Evolutionary conservation across 2,888 invertebrate genomes (phyloP).

Genomic region (Clostera curtula): DNA sequence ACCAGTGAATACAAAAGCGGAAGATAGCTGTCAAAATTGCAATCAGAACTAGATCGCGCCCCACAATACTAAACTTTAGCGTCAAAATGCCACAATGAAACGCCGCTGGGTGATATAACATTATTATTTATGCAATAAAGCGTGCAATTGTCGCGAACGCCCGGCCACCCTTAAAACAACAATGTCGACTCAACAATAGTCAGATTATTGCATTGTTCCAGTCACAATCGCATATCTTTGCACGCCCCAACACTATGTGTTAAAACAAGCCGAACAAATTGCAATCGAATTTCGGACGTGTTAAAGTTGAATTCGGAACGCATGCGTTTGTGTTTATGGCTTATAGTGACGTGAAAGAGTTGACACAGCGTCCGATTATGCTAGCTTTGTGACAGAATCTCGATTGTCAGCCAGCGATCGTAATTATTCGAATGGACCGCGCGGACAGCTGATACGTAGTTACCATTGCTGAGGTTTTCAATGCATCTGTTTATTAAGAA

Average conservation of each 20-base stretch:
- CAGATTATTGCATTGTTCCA: conserved; percentile 75
- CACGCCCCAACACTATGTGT: conserved; percentile 42
- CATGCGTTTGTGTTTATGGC: conserved; percentile 27
- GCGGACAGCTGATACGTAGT: conserved; percentile 28
- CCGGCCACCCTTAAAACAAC: conserved; percentile 73
- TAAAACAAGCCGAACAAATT: conserved; percentile 9
- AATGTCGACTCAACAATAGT: conserved; percentile 72
- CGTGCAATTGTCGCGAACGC: conserved; percentile 65
- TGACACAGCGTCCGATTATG: conserved; percentile 69
- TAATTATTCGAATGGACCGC: conserved; percentile 67
- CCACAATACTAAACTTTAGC: conserved; percentile 38
- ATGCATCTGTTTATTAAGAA: conserved; percentile 45
- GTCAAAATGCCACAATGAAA: conserved; percentile 57
- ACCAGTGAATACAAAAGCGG: conserved; percentile 21
- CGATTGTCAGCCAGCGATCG: conserved; percentile 73
- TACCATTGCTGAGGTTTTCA: conserved; percentile 50
- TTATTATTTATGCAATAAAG: conserved; percentile 75
- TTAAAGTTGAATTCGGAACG: conserved; percentile 23
- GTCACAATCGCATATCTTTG: conserved; percentile 62
- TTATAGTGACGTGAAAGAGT: conserved; percentile 34
- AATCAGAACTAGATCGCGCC: conserved; percentile 19
- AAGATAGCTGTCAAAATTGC: conserved; percentile 17
- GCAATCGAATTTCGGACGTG: conserved; percentile 3
- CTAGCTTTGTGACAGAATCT: conserved; percentile 70
- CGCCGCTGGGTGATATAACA: conserved; percentile 63